Percentiles rank a stretch among this genome's conserved stretches.
These are phyloP conservation scores for Resseliella maxima DNA, from an alignment of 2,888 invertebrate genomes.

Conservation along the genomic window DNA sequence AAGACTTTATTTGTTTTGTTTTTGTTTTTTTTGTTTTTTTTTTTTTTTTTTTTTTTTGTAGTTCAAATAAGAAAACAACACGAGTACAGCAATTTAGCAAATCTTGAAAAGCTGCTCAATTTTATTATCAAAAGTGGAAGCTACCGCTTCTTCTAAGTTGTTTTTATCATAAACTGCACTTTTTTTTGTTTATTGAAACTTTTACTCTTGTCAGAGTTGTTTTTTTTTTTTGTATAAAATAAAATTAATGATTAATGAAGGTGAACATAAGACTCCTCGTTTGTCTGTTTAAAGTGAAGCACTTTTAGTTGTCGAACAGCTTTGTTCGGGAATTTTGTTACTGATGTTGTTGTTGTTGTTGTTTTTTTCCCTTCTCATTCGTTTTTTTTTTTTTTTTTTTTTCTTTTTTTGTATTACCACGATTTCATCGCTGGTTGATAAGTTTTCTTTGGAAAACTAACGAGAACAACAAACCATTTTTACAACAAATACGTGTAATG, in stretches of 20 bases:
- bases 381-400: too few relatives aligned
- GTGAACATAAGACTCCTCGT: background rate
- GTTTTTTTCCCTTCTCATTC: too few relatives aligned
- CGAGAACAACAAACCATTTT: background rate
- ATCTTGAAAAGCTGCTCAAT: background rate
- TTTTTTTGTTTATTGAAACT: background rate
- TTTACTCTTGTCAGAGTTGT: background rate
- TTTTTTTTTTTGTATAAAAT: background rate
- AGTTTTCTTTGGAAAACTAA: background rate
- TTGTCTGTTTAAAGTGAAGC: background rate
- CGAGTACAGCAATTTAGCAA: background rate
- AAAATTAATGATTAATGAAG: conserved; percentile 28
- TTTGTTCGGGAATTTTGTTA: background rate
- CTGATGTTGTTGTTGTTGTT: too few relatives aligned
- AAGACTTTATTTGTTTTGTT: too few relatives aligned
- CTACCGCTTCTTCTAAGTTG: background rate
- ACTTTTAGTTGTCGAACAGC: background rate
- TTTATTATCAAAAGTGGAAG: background rate
- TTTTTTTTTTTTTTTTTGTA: too few relatives aligned
- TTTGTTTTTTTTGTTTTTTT: too few relatives aligned
- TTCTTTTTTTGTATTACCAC: background rate
- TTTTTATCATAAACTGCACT: background rate
- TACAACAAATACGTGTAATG: background rate
- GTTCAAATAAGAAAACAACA: background rate
- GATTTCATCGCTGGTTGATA: conserved; percentile 4